Evolutionary conservation across 2,797 vertebrate species (phyloP).

Genomic region (Argentina silus): DNA sequence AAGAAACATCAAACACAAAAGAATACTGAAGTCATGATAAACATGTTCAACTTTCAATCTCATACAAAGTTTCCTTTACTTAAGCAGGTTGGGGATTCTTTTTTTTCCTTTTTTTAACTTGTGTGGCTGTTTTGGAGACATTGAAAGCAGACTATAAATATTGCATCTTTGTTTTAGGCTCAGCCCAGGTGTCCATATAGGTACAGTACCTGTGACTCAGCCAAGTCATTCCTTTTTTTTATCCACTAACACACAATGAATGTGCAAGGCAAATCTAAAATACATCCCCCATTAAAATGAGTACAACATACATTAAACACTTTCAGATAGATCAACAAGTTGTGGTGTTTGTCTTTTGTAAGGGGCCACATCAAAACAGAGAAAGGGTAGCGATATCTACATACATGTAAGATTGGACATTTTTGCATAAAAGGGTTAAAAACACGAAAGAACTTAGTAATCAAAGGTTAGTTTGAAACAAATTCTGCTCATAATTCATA

Average conservation of each 20-base stretch:
- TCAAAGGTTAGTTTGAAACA: constrained; percentile 26
- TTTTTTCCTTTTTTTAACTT: neutral
- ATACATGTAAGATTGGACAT: constrained; percentile 29
- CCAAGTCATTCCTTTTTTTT: constrained; percentile 24
- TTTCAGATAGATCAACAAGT: constrained; percentile 15
- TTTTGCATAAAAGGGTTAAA: constrained; percentile 59
- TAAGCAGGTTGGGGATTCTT: constrained; percentile 6
- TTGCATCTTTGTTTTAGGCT: constrained; percentile 26
- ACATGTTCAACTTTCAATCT: constrained; percentile 34
- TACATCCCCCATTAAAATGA: constrained; percentile 44
- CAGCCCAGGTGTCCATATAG: constrained; percentile 20
- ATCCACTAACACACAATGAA: constrained; percentile 26
- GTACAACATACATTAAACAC: constrained; percentile 32
- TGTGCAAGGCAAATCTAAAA: constrained; percentile 46
- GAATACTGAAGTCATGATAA: constrained; percentile 67
- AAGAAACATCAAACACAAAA: constrained; percentile 58
- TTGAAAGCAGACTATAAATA: constrained; percentile 33
- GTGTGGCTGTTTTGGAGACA: constrained; percentile 18
- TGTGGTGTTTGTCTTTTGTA: constrained; percentile 11
- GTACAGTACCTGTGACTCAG: constrained; percentile 1
- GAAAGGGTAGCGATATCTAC: constrained; percentile 22
- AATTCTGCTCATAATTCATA: constrained; percentile 35
- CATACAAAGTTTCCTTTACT: constrained; percentile 34
- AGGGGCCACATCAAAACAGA: constrained; percentile 8
- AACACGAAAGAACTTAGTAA: constrained; percentile 32